phyloP scores from a whole-genome alignment of 2,113 vertebrate species.

The Acrocephalus arundinaceus region DNA sequence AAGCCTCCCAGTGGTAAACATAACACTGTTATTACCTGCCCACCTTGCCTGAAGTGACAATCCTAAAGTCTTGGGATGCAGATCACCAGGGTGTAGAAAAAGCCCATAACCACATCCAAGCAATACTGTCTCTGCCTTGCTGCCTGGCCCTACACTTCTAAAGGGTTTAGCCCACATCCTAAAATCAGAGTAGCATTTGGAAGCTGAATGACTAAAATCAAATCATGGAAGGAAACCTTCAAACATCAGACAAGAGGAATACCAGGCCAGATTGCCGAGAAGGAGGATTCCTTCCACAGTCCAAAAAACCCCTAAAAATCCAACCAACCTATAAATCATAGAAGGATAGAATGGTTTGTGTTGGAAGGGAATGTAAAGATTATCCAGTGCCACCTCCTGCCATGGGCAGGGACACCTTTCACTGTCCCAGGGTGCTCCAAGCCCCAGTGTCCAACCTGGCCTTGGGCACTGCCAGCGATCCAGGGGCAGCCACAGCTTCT shows the following conservation, averaged over 20 bases:
- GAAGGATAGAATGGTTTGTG: background rate
- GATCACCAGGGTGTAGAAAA: background rate
- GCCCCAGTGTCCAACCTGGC: accelerated
- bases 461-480: background rate
- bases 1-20: background rate
- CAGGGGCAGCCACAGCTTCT: background rate
- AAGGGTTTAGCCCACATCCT: background rate
- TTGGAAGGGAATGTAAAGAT: background rate
- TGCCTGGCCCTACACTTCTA: background rate
- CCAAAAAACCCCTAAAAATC: background rate
- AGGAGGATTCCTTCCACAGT: background rate
- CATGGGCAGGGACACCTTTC: background rate
- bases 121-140: background rate
- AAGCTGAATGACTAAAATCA: background rate
- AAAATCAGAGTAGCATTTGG: background rate
- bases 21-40: background rate
- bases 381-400: no score
- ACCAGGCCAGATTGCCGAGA: background rate
- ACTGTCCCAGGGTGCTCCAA: background rate
- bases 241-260: background rate
- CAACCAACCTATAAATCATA: background rate
- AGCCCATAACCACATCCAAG: background rate
- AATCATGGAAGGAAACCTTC: background rate
- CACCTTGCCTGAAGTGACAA: background rate
- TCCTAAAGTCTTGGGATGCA: background rate